Evolutionary conservation across 2,888 invertebrate species (phyloP), one percentile per base, ranked within the genome.

Genomic region (Quadriops clusia): DNA sequence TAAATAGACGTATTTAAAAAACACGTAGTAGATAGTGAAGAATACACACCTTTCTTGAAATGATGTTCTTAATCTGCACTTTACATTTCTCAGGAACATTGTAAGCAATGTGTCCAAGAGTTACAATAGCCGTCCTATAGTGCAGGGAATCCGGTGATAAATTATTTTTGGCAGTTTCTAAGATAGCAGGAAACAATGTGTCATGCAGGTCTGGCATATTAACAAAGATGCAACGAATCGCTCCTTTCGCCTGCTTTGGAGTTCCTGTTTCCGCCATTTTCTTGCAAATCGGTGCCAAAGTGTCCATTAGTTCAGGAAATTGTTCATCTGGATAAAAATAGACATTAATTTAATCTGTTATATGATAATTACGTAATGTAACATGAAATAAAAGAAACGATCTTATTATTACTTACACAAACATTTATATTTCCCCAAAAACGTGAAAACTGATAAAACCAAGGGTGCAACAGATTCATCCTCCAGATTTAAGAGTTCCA

Each of bases 201-300:
- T 79, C 82, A 51, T 76, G 76, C 49, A 76, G 62, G 24, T 69
- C 69, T 3, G 68, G 68, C 64, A 84, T 79, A 60, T 90, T 89
- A 25, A 85, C 80, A 58, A 74, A 85, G 30, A 97, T 74, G 61
- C 94, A 95, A 43, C 89, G 76, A 37, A 97, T 82, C 3, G 95
- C 93, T 50, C 94, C 91, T 62, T 97, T 97, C 4, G 94, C 91
- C 61, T 95, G 94, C 59, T 93, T 93, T 1, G 89, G 82, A 3
- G 87, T 85, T 7, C 95, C 95, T 23, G 77, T 76, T 49, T 85
- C 78, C 0, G 90, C 85, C 54, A 91, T 81, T 30, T 80, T 81
- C 54, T 86, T 85, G 58, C 94, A 86, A 28, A 89, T 72, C 2
- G 87, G 85, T 17, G 86, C 77, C 54, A 95, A 61, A 38, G 76